Evolutionary conservation across 2,113 vertebrate genomes (phyloP), one percentile per base, ranked within the genome.

Genomic region (Turdus rufiventris): DNA sequence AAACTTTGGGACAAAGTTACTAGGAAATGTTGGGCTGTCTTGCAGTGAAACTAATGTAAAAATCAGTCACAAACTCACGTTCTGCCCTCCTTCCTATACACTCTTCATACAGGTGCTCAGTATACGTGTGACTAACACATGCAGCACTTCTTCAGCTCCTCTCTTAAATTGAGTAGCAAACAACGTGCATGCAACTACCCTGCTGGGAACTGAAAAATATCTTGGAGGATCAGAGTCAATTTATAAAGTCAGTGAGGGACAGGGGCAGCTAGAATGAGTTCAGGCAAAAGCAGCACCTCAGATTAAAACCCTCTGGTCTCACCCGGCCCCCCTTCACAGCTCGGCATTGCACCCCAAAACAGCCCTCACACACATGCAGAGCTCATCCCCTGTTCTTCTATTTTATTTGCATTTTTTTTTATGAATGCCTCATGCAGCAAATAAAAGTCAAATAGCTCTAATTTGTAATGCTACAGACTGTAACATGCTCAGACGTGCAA

Each of bases 401-500:
- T 26, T 81, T 90, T 70, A 71, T 34, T 65, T 36, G 48, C 16
- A 5, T 45, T 8, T 45, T n/a, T 51, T 38, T 66, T 42, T 10
- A 67, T 17, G 17, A 79, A 48, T 94, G 76, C 29, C 62, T 31
- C 5, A 25, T 73, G 38, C 75, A 78, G 60, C 75, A 94, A 95
- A 82, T 28, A 34, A 42, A 58, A 96, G 34, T 94, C 95, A 70
- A 95, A 91, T 68, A 58, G 57, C 85, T 95, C 61, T 87, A 85
- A 91, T 67, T 95, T 95, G 79, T 58, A 74, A 51, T 93, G 78
- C 75, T 81, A 75, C 91, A 94, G 96, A 94, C 82, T 91, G 82
- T 87, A 93, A 90, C 89, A 76, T 95, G 58, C 89, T 81, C 94
- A 96, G 93, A 93, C 70, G 60, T 96, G 77, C 88, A 88, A 73